Conservation (phyloP, 2,888 invertebrate species). For the Drosophila differens region DNA sequence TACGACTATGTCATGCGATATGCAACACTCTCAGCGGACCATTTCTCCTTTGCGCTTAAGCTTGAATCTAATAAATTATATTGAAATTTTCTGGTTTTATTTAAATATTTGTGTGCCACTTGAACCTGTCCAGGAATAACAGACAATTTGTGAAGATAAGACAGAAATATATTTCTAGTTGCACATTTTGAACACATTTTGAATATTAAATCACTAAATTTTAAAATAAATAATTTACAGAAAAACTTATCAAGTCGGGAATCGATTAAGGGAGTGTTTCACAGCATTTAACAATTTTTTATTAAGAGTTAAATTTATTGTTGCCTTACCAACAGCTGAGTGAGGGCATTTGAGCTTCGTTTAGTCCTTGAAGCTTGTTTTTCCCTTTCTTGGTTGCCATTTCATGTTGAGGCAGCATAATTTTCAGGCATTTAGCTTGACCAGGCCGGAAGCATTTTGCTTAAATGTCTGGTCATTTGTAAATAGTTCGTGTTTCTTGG, state of each 20-base stretch:
- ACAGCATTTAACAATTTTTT: neutral
- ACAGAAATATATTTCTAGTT: neutral
- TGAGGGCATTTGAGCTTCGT: slow-evolving; percentile 40
- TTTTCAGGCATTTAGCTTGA: slow-evolving; percentile 74
- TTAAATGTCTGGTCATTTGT: slow-evolving; percentile 80
- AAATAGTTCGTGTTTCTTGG: slow-evolving; percentile 75
- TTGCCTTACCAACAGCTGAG: neutral
- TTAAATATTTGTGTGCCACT: neutral
- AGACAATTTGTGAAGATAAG: neutral
- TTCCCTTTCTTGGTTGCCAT: slow-evolving; percentile 27
- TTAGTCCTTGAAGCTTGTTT: neutral
- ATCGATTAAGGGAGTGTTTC: neutral
- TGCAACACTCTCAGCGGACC: neutral
- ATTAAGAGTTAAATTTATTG: neutral
- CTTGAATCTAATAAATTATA: neutral
- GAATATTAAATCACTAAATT: neutral
- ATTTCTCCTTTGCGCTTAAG: too few relatives aligned
- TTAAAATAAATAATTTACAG: neutral
- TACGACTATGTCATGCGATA: neutral
- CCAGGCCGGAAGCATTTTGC: slow-evolving; percentile 76
- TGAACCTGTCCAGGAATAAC: neutral
- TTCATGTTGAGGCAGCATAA: slow-evolving; percentile 77
- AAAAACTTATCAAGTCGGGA: neutral
- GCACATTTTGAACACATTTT: neutral
- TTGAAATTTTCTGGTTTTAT: neutral